These are phyloP conservation scores for Myodes glareolus DNA, from an alignment of 2,113 vertebrate species.

Conservation along the genomic window DNA sequence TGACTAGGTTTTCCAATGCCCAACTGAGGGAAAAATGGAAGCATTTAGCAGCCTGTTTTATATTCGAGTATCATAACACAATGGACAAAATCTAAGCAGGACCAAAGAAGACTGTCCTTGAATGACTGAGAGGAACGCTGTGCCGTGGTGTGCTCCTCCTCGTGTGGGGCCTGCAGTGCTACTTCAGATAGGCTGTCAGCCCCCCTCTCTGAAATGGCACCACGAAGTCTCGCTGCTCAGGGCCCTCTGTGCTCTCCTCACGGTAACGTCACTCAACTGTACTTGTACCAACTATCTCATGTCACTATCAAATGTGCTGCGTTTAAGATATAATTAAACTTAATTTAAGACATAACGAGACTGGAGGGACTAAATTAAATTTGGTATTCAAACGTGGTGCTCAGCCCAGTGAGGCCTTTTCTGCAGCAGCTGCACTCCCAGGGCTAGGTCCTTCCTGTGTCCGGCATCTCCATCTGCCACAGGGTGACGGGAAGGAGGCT, in stretches of 20 bases:
- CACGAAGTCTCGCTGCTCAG: background rate
- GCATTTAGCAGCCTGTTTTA: background rate
- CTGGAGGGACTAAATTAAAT: background rate
- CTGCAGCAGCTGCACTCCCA: background rate
- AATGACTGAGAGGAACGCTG: background rate
- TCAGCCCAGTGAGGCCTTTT: background rate
- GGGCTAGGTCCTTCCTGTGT: background rate
- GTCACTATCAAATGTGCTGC: background rate
- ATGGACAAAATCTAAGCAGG: background rate
- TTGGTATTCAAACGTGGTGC: background rate
- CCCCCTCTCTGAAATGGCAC: background rate
- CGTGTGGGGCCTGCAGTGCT: background rate
- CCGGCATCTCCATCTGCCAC: background rate
- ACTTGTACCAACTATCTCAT: background rate
- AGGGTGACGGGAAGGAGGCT: background rate
- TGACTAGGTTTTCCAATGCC: background rate
- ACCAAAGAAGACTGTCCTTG: background rate
- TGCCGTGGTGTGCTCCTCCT: background rate
- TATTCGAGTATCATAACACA: background rate
- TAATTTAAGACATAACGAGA: background rate
- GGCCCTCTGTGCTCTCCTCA: background rate
- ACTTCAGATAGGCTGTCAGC: background rate
- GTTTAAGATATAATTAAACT: background rate
- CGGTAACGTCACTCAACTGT: background rate
- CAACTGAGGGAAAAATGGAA: background rate